Conservation (phyloP, 1,140 invertebrate genomes). For the Dermatophagoides farinae region DNA sequence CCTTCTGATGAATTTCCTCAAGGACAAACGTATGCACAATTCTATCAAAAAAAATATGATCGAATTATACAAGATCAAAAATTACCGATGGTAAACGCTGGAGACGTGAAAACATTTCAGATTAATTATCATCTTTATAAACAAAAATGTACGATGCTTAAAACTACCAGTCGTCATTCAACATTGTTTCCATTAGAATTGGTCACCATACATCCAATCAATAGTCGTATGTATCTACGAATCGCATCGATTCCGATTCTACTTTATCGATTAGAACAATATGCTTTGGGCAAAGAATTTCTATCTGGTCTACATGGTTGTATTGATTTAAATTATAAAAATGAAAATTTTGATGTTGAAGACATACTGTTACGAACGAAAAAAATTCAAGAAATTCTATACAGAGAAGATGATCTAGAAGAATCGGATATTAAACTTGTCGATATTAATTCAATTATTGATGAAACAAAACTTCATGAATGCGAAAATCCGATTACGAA, state of each 20-base stretch:
- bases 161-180: no score
- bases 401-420: no score
- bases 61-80: background rate
- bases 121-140: no score
- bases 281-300: background rate
- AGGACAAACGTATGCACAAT: background rate
- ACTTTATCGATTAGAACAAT: constrained; percentile 1
- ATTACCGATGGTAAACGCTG: background rate
- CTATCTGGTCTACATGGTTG: background rate
- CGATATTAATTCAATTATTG: no score
- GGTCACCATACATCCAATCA: background rate
- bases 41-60: background rate
- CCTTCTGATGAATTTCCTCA: background rate
- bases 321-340: no score
- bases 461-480: no score
- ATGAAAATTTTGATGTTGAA: no score
- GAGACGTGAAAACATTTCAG: background rate
- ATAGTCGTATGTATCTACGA: background rate
- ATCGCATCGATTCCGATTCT: background rate
- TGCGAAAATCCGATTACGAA: no score
- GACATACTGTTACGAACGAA: no score
- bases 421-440: no score
- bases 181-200: background rate
- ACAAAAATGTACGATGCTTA: no score
- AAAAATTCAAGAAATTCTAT: no score